Evolutionary conservation across 2,888 invertebrate genomes (phyloP).

Genomic region (Lordiphosa andalusiaca): DNA sequence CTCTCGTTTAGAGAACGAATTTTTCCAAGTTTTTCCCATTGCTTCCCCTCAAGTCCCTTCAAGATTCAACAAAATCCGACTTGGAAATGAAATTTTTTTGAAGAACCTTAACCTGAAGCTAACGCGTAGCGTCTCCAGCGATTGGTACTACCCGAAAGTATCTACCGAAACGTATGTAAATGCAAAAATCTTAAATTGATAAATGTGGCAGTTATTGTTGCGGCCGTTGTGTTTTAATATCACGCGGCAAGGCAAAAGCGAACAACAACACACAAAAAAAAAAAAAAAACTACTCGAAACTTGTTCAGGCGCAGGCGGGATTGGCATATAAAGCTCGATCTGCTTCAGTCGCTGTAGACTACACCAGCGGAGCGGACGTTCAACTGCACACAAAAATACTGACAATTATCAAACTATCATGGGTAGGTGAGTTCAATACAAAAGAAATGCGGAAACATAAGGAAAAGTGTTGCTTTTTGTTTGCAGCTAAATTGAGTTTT

Average conservation of each 20-base stretch:
- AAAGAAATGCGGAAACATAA: slow-evolving; percentile 33
- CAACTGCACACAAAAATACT: slow-evolving; percentile 27
- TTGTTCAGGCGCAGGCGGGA: slow-evolving; percentile 46
- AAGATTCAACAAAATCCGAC: no score
- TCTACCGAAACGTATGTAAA: slow-evolving; percentile 36
- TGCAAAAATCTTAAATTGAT: slow-evolving; percentile 43
- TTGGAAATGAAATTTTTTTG: no score
- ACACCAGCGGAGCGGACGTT: slow-evolving; percentile 55
- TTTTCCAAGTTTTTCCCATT: no score
- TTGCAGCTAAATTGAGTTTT: slow-evolving; percentile 44
- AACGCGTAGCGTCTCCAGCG: slow-evolving; percentile 40
- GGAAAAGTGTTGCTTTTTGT: slow-evolving; percentile 15
- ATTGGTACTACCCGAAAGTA: slow-evolving; percentile 18
- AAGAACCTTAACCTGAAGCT: no score
- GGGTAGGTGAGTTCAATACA: slow-evolving; percentile 25
- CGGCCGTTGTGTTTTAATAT: slow-evolving; percentile 31
- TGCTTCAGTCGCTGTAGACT: slow-evolving; percentile 45
- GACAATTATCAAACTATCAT: slow-evolving; percentile 28
- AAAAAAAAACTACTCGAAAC: slow-evolving; percentile 38
- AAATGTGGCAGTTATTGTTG: slow-evolving; percentile 25
- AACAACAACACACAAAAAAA: slow-evolving; percentile 16
- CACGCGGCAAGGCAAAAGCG: slow-evolving; percentile 42
- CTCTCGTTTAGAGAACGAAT: no score
- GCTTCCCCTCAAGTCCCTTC: no score
- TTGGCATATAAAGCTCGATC: slow-evolving; percentile 53